A percentile compares a stretch with the other conserved stretches of the same genome.
Evolutionary conservation across 2,113 vertebrate species (phyloP).

Genomic region (Amphiprion ocellaris): DNA sequence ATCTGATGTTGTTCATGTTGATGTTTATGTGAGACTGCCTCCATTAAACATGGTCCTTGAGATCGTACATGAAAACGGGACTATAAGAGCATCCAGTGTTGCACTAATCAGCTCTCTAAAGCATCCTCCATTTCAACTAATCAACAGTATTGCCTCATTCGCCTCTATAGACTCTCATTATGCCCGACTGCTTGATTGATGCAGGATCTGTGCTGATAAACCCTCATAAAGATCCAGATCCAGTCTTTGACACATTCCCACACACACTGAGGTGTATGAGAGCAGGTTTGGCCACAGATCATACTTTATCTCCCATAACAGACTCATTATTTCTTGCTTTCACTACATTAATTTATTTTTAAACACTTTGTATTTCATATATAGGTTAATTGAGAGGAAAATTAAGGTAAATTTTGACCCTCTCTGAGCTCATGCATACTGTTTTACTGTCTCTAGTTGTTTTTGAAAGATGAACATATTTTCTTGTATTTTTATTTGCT

Average conservation of each 20-base stretch:
- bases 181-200: conserved; percentile 55
- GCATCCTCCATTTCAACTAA: conserved; percentile 36
- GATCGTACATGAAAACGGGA: conserved; percentile 13
- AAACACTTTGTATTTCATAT: too few relatives aligned
- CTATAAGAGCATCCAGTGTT: neutral
- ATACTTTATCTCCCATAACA: neutral
- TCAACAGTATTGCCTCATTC: conserved; percentile 47
- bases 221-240: neutral
- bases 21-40: neutral
- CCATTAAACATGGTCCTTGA: conserved; percentile 20
- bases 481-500: too few relatives aligned
- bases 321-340: neutral
- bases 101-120: conserved; percentile 36
- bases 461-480: too few relatives aligned
- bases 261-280: neutral
- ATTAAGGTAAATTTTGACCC: too few relatives aligned
- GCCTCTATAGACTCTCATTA: conserved; percentile 37
- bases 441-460: too few relatives aligned
- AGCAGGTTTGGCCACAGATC: conserved; percentile 6
- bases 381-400: too few relatives aligned
- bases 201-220: conserved; percentile 48
- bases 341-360: neutral
- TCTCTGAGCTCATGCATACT: too few relatives aligned
- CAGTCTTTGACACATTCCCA: conserved; percentile 24
- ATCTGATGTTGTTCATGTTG: neutral